Evolutionary conservation across 2,888 invertebrate species (phyloP).

Genomic region (Scotopteryx bipunctaria): DNA sequence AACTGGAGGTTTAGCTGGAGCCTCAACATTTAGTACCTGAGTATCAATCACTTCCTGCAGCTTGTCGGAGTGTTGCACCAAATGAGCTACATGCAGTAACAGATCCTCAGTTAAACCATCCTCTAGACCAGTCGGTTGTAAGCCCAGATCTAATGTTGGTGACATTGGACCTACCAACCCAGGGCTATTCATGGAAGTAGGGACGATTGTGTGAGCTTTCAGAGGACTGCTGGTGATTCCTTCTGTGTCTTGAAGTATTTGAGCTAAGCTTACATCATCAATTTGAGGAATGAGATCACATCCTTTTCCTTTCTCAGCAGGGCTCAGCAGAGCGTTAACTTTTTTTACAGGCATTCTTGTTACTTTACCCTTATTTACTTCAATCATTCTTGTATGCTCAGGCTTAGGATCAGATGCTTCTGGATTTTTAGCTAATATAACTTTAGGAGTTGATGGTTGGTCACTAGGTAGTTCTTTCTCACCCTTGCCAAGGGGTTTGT

Average conservation of each 20-base stretch:
- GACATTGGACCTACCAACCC: constrained; percentile 81
- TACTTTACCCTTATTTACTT: constrained; percentile 34
- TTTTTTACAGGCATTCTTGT: constrained; percentile 34
- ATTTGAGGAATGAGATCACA: constrained; percentile 75
- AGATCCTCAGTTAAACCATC: constrained; percentile 88
- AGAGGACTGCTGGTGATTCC: constrained; percentile 51
- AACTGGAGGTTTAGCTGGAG: constrained; percentile 46
- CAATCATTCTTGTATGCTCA: constrained; percentile 41
- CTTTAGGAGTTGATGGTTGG: constrained; percentile 46
- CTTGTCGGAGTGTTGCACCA: constrained; percentile 87
- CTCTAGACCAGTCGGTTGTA: constrained; percentile 64
- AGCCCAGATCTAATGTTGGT: constrained; percentile 78
- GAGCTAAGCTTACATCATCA: constrained; percentile 77
- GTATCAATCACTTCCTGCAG: constrained; percentile 89
- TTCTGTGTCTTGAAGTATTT: constrained; percentile 74
- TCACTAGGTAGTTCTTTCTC: constrained; percentile 69
- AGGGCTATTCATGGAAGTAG: constrained; percentile 72
- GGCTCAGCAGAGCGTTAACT: constrained; percentile 32
- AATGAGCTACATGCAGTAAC: constrained; percentile 88
- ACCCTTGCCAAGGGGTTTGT: constrained; percentile 72
- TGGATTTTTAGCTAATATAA: constrained; percentile 16
- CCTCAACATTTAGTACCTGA: constrained; percentile 80
- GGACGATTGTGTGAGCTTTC: constrained; percentile 60
- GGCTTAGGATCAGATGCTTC: constrained; percentile 42
- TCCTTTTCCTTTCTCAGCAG: constrained; percentile 49